A percentile compares a stretch with the other conserved stretches of the same genome.
phyloP scores from a whole-genome alignment of 2,797 vertebrate species.

The Danio aesculapii region DNA sequence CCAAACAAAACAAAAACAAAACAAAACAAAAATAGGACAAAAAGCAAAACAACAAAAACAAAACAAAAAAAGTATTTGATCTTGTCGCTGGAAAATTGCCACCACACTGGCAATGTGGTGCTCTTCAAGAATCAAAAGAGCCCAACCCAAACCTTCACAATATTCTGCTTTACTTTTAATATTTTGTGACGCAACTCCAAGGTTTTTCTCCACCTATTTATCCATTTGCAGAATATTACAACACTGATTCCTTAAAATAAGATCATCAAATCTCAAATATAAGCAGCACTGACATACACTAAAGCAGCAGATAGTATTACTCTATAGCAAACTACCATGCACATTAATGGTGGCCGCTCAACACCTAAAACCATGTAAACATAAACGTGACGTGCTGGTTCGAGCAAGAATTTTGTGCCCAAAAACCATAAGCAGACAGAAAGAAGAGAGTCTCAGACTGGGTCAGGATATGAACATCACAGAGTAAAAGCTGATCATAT shows the following conservation, averaged over 20 bases:
- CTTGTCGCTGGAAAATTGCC: too few relatives aligned
- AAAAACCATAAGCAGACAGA: background rate
- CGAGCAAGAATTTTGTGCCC: background rate
- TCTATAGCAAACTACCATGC: background rate
- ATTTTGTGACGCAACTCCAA: background rate
- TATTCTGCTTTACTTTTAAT: background rate
- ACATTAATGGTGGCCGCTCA: slow-evolving; percentile 13
- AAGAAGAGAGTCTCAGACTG: slow-evolving; percentile 21
- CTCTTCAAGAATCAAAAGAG: too few relatives aligned
- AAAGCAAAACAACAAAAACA: too few relatives aligned
- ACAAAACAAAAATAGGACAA: too few relatives aligned
- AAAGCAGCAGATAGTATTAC: background rate
- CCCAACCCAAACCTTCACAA: too few relatives aligned
- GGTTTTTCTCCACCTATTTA: background rate
- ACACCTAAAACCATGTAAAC: slow-evolving; percentile 11
- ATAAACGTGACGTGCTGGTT: background rate
- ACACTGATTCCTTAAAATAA: background rate
- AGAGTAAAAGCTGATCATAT: slow-evolving; percentile 56
- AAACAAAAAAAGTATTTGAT: too few relatives aligned
- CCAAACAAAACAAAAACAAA: too few relatives aligned
- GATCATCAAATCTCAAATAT: background rate
- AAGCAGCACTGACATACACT: background rate
- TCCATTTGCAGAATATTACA: background rate
- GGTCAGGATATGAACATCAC: slow-evolving; percentile 50
- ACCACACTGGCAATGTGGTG: too few relatives aligned